Percentiles rank a stretch among this genome's conserved stretches.
phyloP scores from a whole-genome alignment of 1,140 invertebrate species.

The Halesus radiatus region DNA sequence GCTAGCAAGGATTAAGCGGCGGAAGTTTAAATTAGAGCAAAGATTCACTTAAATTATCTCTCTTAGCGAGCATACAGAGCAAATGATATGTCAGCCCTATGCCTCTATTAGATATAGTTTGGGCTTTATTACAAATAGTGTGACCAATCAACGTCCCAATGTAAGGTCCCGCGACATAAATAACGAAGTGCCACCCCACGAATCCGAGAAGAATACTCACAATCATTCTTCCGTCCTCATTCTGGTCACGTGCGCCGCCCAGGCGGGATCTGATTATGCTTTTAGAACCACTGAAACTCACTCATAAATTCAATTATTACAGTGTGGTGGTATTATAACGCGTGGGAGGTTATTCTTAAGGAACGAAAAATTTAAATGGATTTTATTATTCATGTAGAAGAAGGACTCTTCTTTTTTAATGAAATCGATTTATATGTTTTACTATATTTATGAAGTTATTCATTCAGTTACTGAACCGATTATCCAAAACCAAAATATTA shows the following conservation, averaged over 20 bases:
- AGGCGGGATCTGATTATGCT: constrained; percentile 53
- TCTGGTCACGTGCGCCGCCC: constrained; percentile 16
- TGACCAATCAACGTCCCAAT: background rate
- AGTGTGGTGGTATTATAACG: constrained; percentile 22
- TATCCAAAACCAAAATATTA: too few relatives aligned
- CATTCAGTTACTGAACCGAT: too few relatives aligned
- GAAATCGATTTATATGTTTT: too few relatives aligned
- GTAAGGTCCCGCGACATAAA: background rate
- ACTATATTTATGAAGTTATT: too few relatives aligned
- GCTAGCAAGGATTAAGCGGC: too few relatives aligned
- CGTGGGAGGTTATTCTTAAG: background rate
- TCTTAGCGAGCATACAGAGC: too few relatives aligned
- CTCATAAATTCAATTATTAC: constrained; percentile 56
- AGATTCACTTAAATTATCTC: too few relatives aligned
- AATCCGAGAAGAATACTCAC: background rate
- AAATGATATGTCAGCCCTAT: too few relatives aligned
- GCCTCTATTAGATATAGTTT: too few relatives aligned
- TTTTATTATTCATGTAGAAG: too few relatives aligned
- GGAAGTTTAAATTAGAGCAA: too few relatives aligned
- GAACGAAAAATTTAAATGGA: background rate
- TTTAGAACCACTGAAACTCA: constrained; percentile 48
- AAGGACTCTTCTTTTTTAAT: too few relatives aligned
- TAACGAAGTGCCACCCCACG: background rate
- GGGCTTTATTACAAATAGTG: background rate
- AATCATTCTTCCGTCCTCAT: constrained; percentile 17